These are phyloP conservation scores for Camelus dromedarius DNA, from an alignment of 2,113 vertebrate species.

Conservation along the genomic window DNA sequence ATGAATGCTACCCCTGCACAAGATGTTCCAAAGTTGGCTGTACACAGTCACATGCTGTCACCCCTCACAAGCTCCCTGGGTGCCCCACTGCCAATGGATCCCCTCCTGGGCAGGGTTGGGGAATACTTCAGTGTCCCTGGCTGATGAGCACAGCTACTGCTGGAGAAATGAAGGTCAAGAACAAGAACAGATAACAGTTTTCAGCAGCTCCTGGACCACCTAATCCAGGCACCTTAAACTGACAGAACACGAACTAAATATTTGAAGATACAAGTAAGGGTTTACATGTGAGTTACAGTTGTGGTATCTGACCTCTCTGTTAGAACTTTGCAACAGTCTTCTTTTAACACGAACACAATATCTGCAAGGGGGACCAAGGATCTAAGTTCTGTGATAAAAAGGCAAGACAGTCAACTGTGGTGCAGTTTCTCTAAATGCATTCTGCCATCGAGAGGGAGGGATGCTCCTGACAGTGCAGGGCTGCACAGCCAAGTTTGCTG, in stretches of 20 bases:
- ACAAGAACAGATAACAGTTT: not conserved
- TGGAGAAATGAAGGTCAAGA: not conserved
- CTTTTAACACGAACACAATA: not conserved
- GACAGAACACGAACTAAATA: not conserved
- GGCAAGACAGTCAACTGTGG: not conserved
- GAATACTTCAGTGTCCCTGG: not conserved
- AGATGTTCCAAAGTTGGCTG: not conserved
- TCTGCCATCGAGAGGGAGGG: not conserved
- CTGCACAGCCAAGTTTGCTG: not conserved
- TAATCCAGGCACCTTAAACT: not conserved
- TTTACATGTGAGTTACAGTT: not conserved
- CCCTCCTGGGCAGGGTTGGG: not conserved
- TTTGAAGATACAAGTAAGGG: not conserved
- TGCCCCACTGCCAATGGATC: fast-evolving
- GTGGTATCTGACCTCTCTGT: not conserved
- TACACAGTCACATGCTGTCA: not conserved
- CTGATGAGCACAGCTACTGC: not conserved
- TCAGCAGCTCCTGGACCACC: not conserved
- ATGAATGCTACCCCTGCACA: not conserved
- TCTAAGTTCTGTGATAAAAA: not conserved
- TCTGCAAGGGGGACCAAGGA: not conserved
- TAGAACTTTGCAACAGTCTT: not conserved
- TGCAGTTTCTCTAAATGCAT: not conserved
- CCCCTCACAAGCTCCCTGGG: not conserved
- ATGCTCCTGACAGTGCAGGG: not conserved